A percentile compares a stretch with the other conserved stretches of the same genome.
Conservation (phyloP, 2,888 invertebrate species). For the Leucozona laternaria region DNA sequence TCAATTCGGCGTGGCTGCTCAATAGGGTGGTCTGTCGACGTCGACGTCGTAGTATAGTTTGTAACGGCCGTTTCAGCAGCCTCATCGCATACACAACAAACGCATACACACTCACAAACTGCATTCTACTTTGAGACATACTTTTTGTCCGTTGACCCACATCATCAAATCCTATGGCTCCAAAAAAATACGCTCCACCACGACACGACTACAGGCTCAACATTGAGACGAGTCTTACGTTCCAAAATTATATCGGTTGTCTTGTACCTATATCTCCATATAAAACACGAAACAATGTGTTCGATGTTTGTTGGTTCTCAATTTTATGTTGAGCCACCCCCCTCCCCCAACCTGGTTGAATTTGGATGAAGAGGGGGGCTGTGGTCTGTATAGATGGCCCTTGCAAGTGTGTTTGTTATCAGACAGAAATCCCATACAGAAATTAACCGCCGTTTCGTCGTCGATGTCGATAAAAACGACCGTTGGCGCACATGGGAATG, state of each 20-base stretch:
- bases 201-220: slow-evolving; percentile 29
- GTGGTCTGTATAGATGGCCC: background rate
- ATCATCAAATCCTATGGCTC: slow-evolving; percentile 60
- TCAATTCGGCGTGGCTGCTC: slow-evolving; percentile 23
- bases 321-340: slow-evolving; percentile 25
- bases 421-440: slow-evolving; percentile 45
- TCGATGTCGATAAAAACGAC: slow-evolving; percentile 69
- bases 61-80: slow-evolving; percentile 66
- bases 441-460: slow-evolving; percentile 34
- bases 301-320: background rate
- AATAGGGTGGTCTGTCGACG: slow-evolving; percentile 54
- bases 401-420: slow-evolving; percentile 43
- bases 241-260: background rate
- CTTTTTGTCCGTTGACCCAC: slow-evolving; percentile 71
- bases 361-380: background rate
- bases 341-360: background rate
- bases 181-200: slow-evolving; percentile 47
- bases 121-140: slow-evolving; percentile 57
- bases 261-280: slow-evolving; percentile 3
- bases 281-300: slow-evolving; percentile 4
- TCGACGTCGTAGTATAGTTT: background rate
- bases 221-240: slow-evolving; percentile 43
- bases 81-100: background rate
- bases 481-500: slow-evolving; percentile 66
- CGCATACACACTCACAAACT: background rate